Evolutionary conservation across 1,140 invertebrate species (phyloP), one percentile per base, ranked within the genome.

Genomic region (Teleopsis dalmanni): DNA sequence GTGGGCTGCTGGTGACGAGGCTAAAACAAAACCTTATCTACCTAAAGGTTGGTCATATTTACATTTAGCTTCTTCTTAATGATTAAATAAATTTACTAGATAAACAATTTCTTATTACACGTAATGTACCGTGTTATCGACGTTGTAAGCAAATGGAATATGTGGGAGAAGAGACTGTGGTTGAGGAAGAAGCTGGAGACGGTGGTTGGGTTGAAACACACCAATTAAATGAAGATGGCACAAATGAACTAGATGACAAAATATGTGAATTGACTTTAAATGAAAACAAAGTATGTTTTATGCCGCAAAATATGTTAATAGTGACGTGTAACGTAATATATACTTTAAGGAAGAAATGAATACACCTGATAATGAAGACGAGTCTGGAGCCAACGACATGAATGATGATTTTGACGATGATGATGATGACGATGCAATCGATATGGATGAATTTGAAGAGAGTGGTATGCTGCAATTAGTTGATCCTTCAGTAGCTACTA

Each of bases 181-280:
- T 91, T 31, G 91, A 97, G 62, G 91, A 95, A 71, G 83, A 83
- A 41, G 88, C 91, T 18, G 84, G 88, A 62, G 93, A 94, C 72
- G 82, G 81, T 27, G 95, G 95, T 26, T 99, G 97, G 97, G 94
- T 99, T 3, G 97, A 99, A 69, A 99, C 96, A 14, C 95, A 99
- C 75, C 93, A 70, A 50, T 48, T 69, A 19, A 70, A 68, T 42
- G 68, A 69, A 48, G 67, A 68, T 44, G 63, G 61, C 26, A 65
- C 59, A 21, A 57, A 82, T 81, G 81, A 65, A 38, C 22, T 68
- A 18, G 67, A 70, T 46, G 67, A 71, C 11, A 55, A 78, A 73
- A 76, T 82, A 18, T 79, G 77, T 54, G 82, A 84, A 60, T 80
- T 84, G 76, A 82, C 80, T 6, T 58, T 83, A 23, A 81, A 82